A percentile compares a stretch with the other conserved stretches of the same genome.
Evolutionary conservation across 92 coral and sea anemone genomes (phyloP).

Genomic region (Epizoanthus rinbou): DNA sequence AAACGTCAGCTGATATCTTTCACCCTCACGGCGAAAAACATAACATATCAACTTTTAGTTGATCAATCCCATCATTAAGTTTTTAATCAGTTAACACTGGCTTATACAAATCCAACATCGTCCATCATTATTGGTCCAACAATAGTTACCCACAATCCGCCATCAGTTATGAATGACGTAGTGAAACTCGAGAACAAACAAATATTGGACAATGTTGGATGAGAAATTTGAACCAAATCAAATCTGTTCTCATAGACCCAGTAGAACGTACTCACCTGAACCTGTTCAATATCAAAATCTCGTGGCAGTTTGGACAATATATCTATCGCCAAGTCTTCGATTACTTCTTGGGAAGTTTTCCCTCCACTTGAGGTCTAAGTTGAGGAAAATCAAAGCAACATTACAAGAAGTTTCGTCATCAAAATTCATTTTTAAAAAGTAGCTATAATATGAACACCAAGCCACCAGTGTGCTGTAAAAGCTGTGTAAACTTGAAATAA

Average conservation of each 20-base stretch:
- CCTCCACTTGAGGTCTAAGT: constrained; percentile 90
- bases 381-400: background rate
- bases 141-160: background rate
- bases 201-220: no score
- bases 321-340: constrained; percentile 92
- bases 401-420: no score
- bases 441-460: no score
- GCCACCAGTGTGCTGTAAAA: no score
- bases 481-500: no score
- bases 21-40: no score
- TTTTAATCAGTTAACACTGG: background rate
- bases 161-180: background rate
- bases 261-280: constrained; percentile 66
- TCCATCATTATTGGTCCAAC: background rate
- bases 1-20: no score
- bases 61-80: no score
- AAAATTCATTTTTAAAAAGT: no score
- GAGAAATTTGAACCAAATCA: no score
- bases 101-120: background rate
- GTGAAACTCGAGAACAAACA: background rate
- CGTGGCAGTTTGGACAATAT: constrained; percentile 89
- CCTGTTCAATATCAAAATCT: constrained; percentile 87
- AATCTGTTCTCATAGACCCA: background rate
- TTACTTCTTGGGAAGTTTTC: constrained; percentile 90
- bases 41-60: no score